phyloP scores from a whole-genome alignment of 2,888 invertebrate genomes.

The Hypercompe scribonia region DNA sequence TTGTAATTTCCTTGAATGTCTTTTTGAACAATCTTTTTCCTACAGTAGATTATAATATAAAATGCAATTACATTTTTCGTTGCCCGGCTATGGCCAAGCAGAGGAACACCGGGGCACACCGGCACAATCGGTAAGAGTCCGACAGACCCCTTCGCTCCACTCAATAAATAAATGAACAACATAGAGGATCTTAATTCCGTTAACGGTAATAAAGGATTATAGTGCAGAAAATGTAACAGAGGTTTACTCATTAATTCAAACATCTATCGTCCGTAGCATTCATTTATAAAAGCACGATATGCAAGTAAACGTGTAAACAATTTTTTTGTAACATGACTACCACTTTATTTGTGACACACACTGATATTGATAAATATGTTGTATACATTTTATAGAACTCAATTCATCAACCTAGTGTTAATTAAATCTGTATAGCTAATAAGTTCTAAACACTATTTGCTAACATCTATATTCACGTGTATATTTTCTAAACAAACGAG shows the following conservation, averaged over 20 bases:
- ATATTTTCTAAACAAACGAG: conserved; percentile 10
- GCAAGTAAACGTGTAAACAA: background rate
- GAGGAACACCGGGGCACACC: no score
- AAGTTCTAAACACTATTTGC: background rate
- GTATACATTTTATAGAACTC: background rate
- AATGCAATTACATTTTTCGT: no score
- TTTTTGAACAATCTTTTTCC: background rate
- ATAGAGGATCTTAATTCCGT: no score
- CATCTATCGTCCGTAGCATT: background rate
- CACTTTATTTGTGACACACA: background rate
- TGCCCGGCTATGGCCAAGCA: no score
- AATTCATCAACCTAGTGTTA: background rate
- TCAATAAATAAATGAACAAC: no score
- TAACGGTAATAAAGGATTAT: no score
- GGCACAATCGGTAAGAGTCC: no score
- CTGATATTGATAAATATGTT: background rate
- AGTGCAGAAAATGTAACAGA: background rate
- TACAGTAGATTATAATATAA: background rate
- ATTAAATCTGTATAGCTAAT: background rate
- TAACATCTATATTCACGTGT: background rate
- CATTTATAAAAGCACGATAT: background rate
- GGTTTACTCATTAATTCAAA: background rate
- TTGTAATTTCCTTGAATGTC: background rate
- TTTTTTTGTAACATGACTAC: background rate
- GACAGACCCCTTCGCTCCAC: no score